Evolutionary conservation across 2,888 invertebrate species (phyloP).

Genomic region (Cantharis nigra): DNA sequence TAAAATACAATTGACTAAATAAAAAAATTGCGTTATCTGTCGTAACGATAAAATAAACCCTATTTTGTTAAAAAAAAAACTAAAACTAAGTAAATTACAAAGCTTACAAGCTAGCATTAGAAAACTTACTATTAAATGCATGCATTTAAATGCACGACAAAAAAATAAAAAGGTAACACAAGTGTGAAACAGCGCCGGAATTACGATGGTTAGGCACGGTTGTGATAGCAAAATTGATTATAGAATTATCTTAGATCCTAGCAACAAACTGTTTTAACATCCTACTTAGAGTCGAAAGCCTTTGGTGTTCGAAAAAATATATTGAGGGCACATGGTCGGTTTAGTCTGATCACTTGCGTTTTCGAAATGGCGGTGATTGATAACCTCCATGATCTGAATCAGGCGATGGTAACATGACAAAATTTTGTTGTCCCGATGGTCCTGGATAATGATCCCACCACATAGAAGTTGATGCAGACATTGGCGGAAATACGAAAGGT

Average conservation of each 20-base stretch:
- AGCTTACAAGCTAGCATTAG: background rate
- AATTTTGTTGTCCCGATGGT: conserved; percentile 48
- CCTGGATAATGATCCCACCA: conserved; percentile 52
- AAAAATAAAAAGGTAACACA: background rate
- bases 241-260: conserved; percentile 20
- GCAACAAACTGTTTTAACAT: conserved; percentile 19
- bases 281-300: conserved; percentile 35
- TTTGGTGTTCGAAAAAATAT: conserved; percentile 41
- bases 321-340: conserved; percentile 31
- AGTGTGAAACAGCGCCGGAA: conserved; percentile 18
- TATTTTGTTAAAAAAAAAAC: background rate
- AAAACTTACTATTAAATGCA: background rate
- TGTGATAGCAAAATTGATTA: conserved; percentile 35
- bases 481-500: conserved; percentile 39
- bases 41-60: background rate
- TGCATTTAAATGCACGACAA: background rate
- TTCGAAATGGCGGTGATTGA: conserved; percentile 49
- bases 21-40: background rate
- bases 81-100: background rate
- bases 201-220: conserved; percentile 44
- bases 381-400: conserved; percentile 40
- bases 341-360: conserved; percentile 50
- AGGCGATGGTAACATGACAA: conserved; percentile 39
- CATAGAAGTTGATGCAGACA: conserved; percentile 42
- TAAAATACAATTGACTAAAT: background rate